These are phyloP conservation scores for Poeciliopsis paucimaculata DNA, from an alignment of 2,797 vertebrate genomes.

Conservation along the genomic window DNA sequence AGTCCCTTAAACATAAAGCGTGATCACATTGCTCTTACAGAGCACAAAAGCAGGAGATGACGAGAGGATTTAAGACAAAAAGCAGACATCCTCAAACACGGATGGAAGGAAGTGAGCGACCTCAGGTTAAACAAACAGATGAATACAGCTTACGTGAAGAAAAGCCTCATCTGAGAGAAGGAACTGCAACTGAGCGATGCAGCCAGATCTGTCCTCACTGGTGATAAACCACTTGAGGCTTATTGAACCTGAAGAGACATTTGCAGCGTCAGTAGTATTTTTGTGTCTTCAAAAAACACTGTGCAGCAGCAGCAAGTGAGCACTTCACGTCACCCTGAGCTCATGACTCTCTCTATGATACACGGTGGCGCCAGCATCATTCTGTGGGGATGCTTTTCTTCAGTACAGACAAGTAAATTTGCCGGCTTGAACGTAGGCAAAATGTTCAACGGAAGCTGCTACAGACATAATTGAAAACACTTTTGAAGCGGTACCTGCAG, in stretches of 20 bases:
- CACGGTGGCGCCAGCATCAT: not conserved
- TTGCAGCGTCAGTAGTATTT: not conserved
- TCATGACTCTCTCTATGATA: not conserved
- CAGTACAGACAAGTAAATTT: not conserved
- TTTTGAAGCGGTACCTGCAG: not conserved
- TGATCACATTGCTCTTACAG: not conserved
- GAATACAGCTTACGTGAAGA: not conserved
- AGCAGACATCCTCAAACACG: conserved; percentile 16
- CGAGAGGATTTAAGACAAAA: conserved; percentile 21
- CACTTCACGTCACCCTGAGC: not conserved
- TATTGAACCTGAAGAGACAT: not conserved
- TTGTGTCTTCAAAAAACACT: not conserved
- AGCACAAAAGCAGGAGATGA: conserved; percentile 48
- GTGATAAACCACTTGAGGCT: not conserved
- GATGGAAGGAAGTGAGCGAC: conserved; percentile 33
- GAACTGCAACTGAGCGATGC: conserved; percentile 6
- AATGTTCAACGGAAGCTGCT: not conserved
- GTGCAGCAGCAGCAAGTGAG: not conserved
- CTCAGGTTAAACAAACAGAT: conserved; percentile 11
- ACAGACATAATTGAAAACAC: not conserved
- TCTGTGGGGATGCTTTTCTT: not conserved
- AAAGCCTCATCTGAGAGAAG: not conserved
- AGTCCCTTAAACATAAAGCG: not conserved
- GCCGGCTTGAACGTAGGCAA: not conserved
- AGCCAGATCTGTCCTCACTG: not conserved